phyloP scores from a whole-genome alignment of 2,797 vertebrate species.

The Ammospiza maritima region DNA sequence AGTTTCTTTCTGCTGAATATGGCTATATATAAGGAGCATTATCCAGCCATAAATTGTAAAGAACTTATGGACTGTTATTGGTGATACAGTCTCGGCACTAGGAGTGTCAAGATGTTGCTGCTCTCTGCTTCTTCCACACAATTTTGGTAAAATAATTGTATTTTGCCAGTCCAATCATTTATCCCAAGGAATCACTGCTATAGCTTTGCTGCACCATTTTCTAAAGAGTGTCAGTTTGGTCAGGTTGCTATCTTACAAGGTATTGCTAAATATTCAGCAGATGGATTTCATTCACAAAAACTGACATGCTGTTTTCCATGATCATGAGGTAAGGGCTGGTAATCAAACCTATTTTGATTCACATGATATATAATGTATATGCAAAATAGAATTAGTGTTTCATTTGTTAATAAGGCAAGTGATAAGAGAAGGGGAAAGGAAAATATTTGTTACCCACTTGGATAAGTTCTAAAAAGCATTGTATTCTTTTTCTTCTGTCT shows the following conservation, averaged over 20 bases:
- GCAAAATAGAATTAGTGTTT: not conserved
- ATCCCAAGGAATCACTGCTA: not conserved
- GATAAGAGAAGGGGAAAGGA: not conserved
- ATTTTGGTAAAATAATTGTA: not conserved
- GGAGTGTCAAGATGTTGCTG: not conserved
- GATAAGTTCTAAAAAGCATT: not conserved
- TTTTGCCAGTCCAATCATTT: not conserved
- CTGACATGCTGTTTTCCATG: not conserved
- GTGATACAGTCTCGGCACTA: not conserved
- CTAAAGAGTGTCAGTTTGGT: slow-evolving; percentile 9
- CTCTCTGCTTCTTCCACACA: not conserved
- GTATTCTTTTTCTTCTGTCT: not conserved
- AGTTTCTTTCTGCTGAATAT: not conserved
- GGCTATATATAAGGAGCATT: not conserved
- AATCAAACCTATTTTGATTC: not conserved
- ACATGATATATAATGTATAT: not conserved
- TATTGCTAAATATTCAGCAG: not conserved
- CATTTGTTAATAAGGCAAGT: slow-evolving; percentile 5
- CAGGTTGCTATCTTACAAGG: not conserved
- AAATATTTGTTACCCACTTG: not conserved
- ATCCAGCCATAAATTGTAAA: not conserved
- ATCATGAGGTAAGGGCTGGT: not conserved
- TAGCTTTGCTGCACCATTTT: not conserved
- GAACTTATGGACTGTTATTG: not conserved
- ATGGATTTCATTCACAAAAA: not conserved